Evolutionary conservation across 2,113 vertebrate genomes (phyloP).

Genomic region (Cettia cetti): DNA sequence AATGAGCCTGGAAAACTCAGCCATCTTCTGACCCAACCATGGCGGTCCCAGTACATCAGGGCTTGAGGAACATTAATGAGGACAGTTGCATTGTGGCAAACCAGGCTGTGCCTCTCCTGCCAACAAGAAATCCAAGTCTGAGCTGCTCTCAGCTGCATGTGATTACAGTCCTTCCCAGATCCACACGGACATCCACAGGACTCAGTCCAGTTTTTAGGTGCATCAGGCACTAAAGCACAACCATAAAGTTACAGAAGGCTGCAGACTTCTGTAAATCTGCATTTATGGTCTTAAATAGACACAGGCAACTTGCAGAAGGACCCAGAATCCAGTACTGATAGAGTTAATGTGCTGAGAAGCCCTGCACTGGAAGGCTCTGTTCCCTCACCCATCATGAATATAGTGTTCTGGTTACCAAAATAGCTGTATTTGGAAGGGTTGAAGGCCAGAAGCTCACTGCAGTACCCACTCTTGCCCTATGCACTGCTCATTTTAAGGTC

Average conservation of each 20-base stretch:
- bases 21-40: not conserved
- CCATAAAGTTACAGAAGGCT: not conserved
- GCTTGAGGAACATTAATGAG: conserved; percentile 8
- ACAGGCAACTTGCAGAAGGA: not conserved
- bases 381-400: not conserved
- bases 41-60: not conserved
- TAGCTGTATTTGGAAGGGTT: not conserved
- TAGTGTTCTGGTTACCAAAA: not conserved
- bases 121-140: not conserved
- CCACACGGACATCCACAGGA: not conserved
- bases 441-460: not conserved
- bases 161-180: not conserved
- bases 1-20: not conserved
- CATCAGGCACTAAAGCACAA: not conserved
- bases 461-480: conserved; percentile 4
- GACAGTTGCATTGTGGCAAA: not conserved
- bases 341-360: conserved; percentile 17
- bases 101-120: not conserved
- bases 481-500: conserved; percentile 41
- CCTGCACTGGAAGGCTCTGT: not conserved
- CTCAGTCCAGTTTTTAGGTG: not conserved
- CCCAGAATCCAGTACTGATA: not conserved
- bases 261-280: not conserved
- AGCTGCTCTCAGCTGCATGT: not conserved
- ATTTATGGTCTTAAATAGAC: not conserved